These are phyloP conservation scores for Eublepharis macularius DNA, from an alignment of 2,113 vertebrate genomes.

Conservation along the genomic window DNA sequence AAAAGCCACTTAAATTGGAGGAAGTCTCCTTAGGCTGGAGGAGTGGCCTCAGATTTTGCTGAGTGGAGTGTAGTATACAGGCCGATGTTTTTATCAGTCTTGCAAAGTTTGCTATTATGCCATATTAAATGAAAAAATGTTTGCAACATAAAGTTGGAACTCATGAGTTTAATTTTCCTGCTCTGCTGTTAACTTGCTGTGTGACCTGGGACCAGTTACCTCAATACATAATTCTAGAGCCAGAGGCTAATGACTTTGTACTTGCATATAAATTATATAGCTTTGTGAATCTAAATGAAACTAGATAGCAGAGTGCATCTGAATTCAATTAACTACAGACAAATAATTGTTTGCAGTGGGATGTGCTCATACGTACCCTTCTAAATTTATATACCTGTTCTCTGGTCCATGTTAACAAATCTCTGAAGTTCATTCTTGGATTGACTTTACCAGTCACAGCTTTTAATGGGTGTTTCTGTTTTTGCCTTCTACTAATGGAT, in stretches of 20 bases:
- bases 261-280: neutral
- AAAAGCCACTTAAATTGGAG: too few species aligned
- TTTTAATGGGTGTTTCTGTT: neutral
- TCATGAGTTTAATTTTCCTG: neutral
- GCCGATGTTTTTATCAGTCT: neutral
- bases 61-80: too few species aligned
- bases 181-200: slow-evolving; percentile 3
- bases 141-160: neutral
- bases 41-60: too few species aligned
- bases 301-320: slow-evolving; percentile 32
- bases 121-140: slow-evolving; percentile 17
- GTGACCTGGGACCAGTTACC: neutral
- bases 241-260: neutral
- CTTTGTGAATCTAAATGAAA: slow-evolving; percentile 7
- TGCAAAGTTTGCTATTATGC: neutral
- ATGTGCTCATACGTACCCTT: neutral
- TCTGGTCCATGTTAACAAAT: slow-evolving; percentile 1
- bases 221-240: slow-evolving; percentile 1
- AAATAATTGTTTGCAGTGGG: fast-evolving
- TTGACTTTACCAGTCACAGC: neutral
- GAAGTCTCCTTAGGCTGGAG: too few species aligned
- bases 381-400: neutral
- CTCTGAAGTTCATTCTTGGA: neutral
- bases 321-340: neutral
- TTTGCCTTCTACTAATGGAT: neutral